Base-by-base conservation (phyloP, 1,140 invertebrate species). In the Cataglyphis hispanica region DNA sequence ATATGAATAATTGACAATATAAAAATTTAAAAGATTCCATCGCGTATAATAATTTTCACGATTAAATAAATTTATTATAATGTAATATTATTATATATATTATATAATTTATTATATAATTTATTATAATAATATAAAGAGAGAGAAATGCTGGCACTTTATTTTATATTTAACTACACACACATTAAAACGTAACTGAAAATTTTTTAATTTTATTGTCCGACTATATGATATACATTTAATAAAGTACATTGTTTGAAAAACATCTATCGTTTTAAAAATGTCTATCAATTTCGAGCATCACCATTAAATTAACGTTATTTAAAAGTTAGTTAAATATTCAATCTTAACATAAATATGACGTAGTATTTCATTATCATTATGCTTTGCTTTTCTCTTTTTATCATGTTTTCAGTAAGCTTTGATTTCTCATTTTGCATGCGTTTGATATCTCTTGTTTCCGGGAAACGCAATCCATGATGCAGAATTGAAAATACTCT, bases 361-460 rank as follows among this genome's bases (percentile, higher is more conserved):
- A 72, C 27, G 13, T 25, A 58, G 56, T 58, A 40, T 60, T 19
- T 7, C 13, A 13, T 8, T 19, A 25, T 69, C 22, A 86, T 84
- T 74, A 58, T 11, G 43, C 46, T 84, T 25, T 83, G 43, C 60
- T 60, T 60, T 60, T 16, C 13, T 19, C 11, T 25, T 72, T 83
- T 34, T 72, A 10, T 8, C 43, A 22, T 74, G 74, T 74, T 83
- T 83, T 60, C 40, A 34, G 53, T n/a, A 83, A 72, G 67, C 50
- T 81, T 81, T 70, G 78, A 81, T 74, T 83, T 83, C 53, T 83
- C 53, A 83, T 74, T 81, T 83, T 27, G 67, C n/a, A 58, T 83
- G 78, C 37, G 67, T 74, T 83, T 83, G 50, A 81, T 81, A 37
- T 83, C 67, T 72, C 66, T 53, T 60, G 40, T 83, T 83, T 83